Percentiles rank a stretch among this genome's conserved stretches.
Conservation (phyloP, 2,888 invertebrate genomes). For the Dolichopus griseipennis region DNA sequence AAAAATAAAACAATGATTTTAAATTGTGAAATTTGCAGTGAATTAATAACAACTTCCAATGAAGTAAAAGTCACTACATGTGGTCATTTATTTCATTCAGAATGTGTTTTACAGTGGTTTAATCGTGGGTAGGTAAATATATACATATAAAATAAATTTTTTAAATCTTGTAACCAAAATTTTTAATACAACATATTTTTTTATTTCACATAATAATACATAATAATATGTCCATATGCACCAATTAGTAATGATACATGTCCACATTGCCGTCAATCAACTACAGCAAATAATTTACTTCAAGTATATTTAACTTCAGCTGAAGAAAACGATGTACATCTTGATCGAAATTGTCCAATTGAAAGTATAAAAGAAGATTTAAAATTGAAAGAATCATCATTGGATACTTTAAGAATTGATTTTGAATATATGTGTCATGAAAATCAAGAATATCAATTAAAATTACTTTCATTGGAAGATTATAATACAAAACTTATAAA, state of each 20-base stretch:
- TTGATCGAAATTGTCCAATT: background rate
- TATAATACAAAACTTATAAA: background rate
- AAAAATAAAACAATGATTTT: background rate
- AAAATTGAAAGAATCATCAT: background rate
- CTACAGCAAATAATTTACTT: background rate
- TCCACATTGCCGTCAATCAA: background rate
- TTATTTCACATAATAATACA: too few species aligned
- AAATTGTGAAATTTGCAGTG: background rate
- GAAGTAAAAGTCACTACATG: background rate
- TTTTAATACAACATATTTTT: too few species aligned
- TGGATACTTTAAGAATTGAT: background rate
- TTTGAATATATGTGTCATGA: background rate
- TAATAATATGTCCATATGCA: too few species aligned
- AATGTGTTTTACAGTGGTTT: background rate
- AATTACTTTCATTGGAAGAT: background rate
- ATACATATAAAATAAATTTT: too few species aligned
- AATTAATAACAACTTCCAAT: background rate
- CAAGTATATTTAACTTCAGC: background rate
- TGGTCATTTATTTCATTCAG: background rate
- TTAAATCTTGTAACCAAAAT: too few species aligned
- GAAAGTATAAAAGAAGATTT: background rate
- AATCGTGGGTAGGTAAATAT: background rate
- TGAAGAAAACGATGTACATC: background rate
- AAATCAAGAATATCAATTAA: background rate
- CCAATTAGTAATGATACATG: background rate